These are phyloP conservation scores for Leptosomus discolor DNA, from an alignment of 2,113 vertebrate genomes.

Conservation along the genomic window DNA sequence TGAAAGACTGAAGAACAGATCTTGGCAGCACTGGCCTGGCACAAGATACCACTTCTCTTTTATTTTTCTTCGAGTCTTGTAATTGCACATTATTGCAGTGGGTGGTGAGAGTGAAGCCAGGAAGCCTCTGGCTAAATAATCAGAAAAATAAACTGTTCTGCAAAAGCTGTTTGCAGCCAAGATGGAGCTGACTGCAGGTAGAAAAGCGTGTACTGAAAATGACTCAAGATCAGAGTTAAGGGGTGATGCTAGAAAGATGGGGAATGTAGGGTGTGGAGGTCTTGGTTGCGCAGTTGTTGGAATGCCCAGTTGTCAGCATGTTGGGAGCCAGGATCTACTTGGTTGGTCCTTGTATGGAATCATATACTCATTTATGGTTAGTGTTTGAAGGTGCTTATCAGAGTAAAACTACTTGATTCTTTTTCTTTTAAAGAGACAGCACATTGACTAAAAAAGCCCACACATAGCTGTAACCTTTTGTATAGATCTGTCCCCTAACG, in stretches of 20 bases:
- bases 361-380: not conserved
- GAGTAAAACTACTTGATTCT: not conserved
- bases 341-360: not conserved
- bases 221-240: not conserved
- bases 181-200: not conserved
- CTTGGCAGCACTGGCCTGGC: not conserved
- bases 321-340: not conserved
- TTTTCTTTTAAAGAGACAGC: not conserved
- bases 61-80: conserved; percentile 7
- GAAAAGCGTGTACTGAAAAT: not conserved
- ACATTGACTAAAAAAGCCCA: not conserved
- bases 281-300: not conserved
- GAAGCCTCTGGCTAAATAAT: conserved; percentile 21
- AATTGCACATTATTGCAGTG: conserved; percentile 13
- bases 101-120: conserved; percentile 7
- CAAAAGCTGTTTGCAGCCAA: not conserved
- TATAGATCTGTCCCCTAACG: not conserved
- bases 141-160: not conserved
- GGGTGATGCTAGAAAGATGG: not conserved
- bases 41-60: not conserved
- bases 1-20: not conserved
- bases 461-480: not conserved
- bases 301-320: not conserved
- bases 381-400: not conserved
- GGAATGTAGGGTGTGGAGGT: not conserved